Evolutionary conservation across 1,140 invertebrate species (phyloP).

Genomic region (Pseudomyrmex cubaensis): DNA sequence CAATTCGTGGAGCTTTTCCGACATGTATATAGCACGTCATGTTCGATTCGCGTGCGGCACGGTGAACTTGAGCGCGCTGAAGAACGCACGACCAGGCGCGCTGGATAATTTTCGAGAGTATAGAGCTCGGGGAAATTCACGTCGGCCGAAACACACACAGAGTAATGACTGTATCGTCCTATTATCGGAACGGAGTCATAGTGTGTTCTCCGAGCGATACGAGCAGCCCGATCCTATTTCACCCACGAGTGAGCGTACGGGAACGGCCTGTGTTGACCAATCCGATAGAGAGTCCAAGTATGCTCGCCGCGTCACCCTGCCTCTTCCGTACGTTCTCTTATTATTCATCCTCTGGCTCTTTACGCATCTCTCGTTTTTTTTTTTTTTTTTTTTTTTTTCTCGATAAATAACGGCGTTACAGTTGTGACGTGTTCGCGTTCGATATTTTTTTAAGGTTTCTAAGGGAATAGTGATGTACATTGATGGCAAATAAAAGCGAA

Average conservation of each 20-base stretch:
- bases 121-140: constrained; percentile 23
- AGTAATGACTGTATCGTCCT: constrained; percentile 63
- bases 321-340: neutral
- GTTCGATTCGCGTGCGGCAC: constrained; percentile 11
- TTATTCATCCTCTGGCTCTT: constrained; percentile 18
- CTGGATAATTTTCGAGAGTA: constrained; percentile 8
- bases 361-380: constrained; percentile 17
- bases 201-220: constrained; percentile 57
- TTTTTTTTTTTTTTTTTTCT: constrained; percentile 20
- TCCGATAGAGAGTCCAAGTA: constrained; percentile 46
- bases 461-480: neutral
- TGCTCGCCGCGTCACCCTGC: neutral
- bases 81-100: neutral
- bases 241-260: constrained; percentile 54
- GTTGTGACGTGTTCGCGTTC: neutral
- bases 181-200: constrained; percentile 57
- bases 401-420: constrained; percentile 18
- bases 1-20: constrained; percentile 42
- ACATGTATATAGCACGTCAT: constrained; percentile 18
- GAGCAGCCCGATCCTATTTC: constrained; percentile 57
- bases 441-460: neutral
- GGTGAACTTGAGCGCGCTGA: neutral
- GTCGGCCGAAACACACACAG: constrained; percentile 35
- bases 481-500: neutral
- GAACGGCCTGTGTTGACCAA: constrained; percentile 46